phyloP scores from a whole-genome alignment of 1,140 invertebrate genomes.

The Nebria ingens region DNA sequence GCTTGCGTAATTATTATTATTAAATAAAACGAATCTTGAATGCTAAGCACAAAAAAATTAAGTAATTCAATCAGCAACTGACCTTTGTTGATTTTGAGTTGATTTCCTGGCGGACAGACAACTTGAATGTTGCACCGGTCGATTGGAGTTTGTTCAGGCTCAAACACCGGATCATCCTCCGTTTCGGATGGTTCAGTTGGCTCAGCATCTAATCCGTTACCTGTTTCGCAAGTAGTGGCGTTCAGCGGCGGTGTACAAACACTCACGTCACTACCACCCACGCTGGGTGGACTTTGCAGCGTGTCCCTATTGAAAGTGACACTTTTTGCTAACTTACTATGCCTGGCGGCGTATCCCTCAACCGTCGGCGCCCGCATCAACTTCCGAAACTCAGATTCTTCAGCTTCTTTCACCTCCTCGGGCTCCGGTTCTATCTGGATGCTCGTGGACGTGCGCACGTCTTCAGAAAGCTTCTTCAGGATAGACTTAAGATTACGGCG shows the following conservation, averaged over 20 bases:
- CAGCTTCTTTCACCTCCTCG: slow-evolving; percentile 32
- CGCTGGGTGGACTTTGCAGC: slow-evolving; percentile 60
- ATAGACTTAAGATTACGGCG: slow-evolving; percentile 73
- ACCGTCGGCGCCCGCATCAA: slow-evolving; percentile 69
- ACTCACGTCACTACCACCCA: slow-evolving; percentile 35
- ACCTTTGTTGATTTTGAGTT: slow-evolving; percentile 32
- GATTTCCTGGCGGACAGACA: no score
- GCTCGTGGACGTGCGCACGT: slow-evolving; percentile 33
- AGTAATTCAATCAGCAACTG: slow-evolving; percentile 14
- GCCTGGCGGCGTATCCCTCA: slow-evolving; percentile 75
- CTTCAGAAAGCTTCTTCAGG: slow-evolving; percentile 67
- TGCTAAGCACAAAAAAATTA: slow-evolving; percentile 2
- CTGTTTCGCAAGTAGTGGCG: slow-evolving; percentile 15
- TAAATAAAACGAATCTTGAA: no score
- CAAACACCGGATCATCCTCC: not conserved
- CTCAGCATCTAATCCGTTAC: not conserved
- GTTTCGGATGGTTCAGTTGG: not conserved
- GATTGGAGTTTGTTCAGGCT: not conserved
- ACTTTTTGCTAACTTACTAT: slow-evolving; percentile 78
- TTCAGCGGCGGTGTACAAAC: slow-evolving; percentile 23
- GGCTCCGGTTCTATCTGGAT: slow-evolving; percentile 25
- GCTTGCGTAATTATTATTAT: no score
- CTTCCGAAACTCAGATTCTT: slow-evolving; percentile 46
- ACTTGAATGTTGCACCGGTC: no score
- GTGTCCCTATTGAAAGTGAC: slow-evolving; percentile 79